A percentile compares a stretch with the other conserved stretches of the same genome.
These are phyloP conservation scores for Pristionchus japonicus DNA, from an alignment of 2,888 invertebrate species.

Conservation along the genomic window DNA sequence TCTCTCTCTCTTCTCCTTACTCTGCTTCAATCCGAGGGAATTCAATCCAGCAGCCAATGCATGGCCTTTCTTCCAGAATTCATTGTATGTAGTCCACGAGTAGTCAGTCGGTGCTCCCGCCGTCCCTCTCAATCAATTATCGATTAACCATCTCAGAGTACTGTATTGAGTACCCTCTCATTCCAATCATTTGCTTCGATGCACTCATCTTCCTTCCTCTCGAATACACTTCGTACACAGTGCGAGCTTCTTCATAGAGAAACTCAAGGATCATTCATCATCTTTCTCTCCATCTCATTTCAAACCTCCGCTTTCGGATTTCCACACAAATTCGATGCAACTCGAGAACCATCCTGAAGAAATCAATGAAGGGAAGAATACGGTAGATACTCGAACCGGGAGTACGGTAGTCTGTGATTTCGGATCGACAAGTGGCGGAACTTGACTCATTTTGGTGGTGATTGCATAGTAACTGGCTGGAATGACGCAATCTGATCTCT, in stretches of 20 bases:
- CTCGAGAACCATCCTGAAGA: conserved; percentile 40
- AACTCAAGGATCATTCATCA: conserved; percentile 76
- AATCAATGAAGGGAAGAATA: background rate
- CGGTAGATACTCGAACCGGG: background rate
- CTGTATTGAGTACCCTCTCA: background rate
- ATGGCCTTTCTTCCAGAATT: conserved; percentile 12
- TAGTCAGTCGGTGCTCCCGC: background rate
- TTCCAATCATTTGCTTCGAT: conserved; percentile 76
- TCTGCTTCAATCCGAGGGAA: conserved; percentile 64
- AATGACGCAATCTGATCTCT: background rate
- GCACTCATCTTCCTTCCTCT: conserved; percentile 91
- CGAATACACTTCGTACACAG: conserved; percentile 86
- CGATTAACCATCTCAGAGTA: too few relatives aligned
- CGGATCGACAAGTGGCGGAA: conserved; percentile 12
- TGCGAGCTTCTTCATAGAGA: conserved; percentile 88
- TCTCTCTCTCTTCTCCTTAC: conserved; percentile 53
- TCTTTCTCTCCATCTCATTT: background rate
- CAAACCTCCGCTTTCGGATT: background rate
- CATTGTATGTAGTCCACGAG: conserved; percentile 25
- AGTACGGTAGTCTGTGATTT: conserved; percentile 10
- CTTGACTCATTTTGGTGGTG: background rate
- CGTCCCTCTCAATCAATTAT: background rate
- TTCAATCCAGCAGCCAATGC: conserved; percentile 74
- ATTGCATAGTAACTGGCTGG: conserved; percentile 15
- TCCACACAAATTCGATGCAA: background rate